Evolutionary conservation across 2,797 vertebrate species (phyloP).

Genomic region (Danio kyathit): DNA sequence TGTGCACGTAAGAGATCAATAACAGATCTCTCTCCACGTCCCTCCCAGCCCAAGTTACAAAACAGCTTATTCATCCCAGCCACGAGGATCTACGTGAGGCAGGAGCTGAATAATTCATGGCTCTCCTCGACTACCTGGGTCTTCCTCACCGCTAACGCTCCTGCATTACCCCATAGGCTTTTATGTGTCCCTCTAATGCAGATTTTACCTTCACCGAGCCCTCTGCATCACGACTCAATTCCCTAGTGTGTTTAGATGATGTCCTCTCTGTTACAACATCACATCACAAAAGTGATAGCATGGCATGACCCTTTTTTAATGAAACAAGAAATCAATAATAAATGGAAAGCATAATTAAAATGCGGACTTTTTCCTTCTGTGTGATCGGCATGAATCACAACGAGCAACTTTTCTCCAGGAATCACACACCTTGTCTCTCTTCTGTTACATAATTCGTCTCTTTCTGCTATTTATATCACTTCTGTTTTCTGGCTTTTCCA

Average conservation of each 20-base stretch:
- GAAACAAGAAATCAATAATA: constrained; percentile 8
- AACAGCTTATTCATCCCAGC: constrained; percentile 23
- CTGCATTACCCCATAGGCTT: not conserved
- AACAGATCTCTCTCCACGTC: constrained; percentile 35
- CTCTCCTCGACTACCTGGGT: constrained; percentile 23
- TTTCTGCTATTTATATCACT: constrained; percentile 60
- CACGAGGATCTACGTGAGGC: not conserved
- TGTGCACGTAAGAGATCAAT: constrained; percentile 4
- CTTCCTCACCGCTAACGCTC: constrained; percentile 19
- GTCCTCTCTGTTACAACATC: constrained; percentile 9
- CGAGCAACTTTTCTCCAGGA: constrained; percentile 44
- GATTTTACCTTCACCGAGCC: not conserved
- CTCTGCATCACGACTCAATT: constrained; percentile 38
- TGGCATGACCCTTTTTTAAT: constrained; percentile 6
- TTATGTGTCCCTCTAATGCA: constrained; percentile 14
- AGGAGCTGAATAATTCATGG: constrained; percentile 30
- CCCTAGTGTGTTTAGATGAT: constrained; percentile 17
- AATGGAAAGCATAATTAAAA: not conserved
- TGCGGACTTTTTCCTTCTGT: not conserved
- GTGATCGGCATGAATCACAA: constrained; percentile 39
- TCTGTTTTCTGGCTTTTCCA: constrained; percentile 16
- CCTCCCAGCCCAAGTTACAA: constrained; percentile 15
- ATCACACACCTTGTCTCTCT: constrained; percentile 19
- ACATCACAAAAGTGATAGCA: not conserved
- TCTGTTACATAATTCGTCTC: constrained; percentile 58